These are phyloP conservation scores for Belonocnema kinseyi DNA, from an alignment of 1,140 invertebrate species.

Conservation along the genomic window DNA sequence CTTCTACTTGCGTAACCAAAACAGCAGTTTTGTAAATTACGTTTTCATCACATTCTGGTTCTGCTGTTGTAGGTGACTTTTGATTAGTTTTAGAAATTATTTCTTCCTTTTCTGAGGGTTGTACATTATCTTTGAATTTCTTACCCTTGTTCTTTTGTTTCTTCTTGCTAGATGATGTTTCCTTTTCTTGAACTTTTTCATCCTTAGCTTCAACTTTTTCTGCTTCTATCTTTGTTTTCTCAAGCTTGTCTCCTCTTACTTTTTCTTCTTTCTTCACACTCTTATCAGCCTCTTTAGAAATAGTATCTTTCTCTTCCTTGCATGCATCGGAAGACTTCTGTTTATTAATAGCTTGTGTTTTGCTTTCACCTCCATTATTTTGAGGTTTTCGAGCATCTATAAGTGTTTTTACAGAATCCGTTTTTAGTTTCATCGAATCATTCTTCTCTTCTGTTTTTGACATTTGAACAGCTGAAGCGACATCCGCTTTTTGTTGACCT, in stretches of 20 bases:
- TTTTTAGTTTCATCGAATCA: background rate
- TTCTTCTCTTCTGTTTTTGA: background rate
- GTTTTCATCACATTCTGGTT: background rate
- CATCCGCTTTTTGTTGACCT: background rate
- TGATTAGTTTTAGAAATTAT: background rate
- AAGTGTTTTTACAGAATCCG: slow-evolving; percentile 6
- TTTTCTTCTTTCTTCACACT: too few species aligned
- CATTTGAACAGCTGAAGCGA: background rate
- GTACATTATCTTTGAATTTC: slow-evolving; percentile 32
- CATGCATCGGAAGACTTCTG: slow-evolving; percentile 7
- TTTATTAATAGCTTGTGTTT: background rate
- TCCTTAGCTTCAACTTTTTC: slow-evolving; percentile 15
- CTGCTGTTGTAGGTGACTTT: background rate
- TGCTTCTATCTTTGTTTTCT: too few species aligned
- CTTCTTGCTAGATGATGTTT: slow-evolving; percentile 21
- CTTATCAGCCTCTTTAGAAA: background rate
- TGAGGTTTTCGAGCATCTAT: slow-evolving; percentile 4
- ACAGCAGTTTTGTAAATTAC: slow-evolving; percentile 8
- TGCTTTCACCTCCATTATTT: slow-evolving; percentile 8
- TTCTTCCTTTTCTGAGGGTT: background rate
- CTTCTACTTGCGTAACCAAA: slow-evolving; percentile 18
- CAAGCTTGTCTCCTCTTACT: too few species aligned
- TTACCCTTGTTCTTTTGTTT: slow-evolving; percentile 14
- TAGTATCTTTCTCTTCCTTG: background rate
- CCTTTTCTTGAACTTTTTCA: slow-evolving; percentile 15